Conservation (phyloP, 2,113 vertebrate species). For the Trochalopteron elliotii region DNA sequence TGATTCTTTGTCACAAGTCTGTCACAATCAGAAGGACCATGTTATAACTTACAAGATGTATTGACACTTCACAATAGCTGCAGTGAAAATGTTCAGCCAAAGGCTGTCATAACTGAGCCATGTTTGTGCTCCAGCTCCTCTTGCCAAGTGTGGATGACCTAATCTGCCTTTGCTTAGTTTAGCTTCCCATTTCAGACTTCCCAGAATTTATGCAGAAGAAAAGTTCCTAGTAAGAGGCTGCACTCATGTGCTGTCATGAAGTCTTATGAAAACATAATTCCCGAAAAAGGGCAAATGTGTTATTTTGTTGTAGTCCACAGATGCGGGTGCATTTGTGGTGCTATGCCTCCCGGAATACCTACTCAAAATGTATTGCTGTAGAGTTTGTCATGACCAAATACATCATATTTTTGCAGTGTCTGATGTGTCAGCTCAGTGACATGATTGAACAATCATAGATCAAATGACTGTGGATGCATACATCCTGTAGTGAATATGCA, state of each 20-base stretch:
- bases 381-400: background rate
- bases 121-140: background rate
- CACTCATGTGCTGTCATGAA: background rate
- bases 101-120: background rate
- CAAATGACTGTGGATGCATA: background rate
- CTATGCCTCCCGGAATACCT: background rate
- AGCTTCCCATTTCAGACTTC: conserved; percentile 9
- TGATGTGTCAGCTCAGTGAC: background rate
- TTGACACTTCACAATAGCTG: background rate
- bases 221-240: background rate
- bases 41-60: background rate
- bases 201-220: conserved; percentile 3
- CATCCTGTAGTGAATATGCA: background rate
- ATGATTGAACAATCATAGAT: background rate
- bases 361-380: background rate
- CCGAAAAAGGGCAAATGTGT: background rate
- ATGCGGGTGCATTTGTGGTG: fast-evolving
- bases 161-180: background rate
- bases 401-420: background rate
- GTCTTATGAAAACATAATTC: background rate
- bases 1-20: background rate
- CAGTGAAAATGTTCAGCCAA: conserved; percentile 17
- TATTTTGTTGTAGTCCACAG: background rate
- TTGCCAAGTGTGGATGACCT: conserved; percentile 1
- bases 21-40: background rate